Evolutionary conservation across 2,797 vertebrate genomes (phyloP).

Genomic region (Cottoperca gobio): DNA sequence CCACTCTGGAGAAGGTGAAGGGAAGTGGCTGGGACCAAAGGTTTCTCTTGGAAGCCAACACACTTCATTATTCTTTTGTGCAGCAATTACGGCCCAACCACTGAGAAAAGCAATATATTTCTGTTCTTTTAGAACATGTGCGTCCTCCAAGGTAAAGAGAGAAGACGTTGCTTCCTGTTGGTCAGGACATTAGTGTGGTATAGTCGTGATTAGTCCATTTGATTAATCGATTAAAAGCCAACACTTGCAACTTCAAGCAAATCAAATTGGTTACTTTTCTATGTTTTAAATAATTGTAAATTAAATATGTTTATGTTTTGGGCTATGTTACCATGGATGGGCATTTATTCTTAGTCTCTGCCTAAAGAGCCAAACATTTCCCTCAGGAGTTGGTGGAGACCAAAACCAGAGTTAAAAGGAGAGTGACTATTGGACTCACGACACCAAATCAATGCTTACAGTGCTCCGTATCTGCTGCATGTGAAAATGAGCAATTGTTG

Average conservation of each 20-base stretch:
- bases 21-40: slow-evolving; percentile 78
- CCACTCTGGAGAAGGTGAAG: slow-evolving; percentile 78
- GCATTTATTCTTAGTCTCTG: no score
- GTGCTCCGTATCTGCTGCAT: neutral
- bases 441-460: neutral
- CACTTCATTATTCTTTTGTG: slow-evolving; percentile 70
- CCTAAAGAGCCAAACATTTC: no score
- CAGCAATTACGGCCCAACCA: slow-evolving; percentile 55
- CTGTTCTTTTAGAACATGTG: slow-evolving; percentile 27
- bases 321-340: neutral
- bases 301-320: neutral
- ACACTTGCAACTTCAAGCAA: neutral
- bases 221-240: neutral
- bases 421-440: neutral
- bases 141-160: slow-evolving; percentile 13
- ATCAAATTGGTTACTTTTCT: neutral
- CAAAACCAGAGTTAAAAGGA: slow-evolving; percentile 3
- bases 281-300: neutral
- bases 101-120: slow-evolving; percentile 48
- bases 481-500: neutral
- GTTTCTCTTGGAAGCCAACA: slow-evolving; percentile 66
- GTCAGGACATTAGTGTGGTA: neutral
- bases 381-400: slow-evolving; percentile 3
- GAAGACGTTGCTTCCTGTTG: neutral
- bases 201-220: neutral